Percentiles rank a stretch among this genome's conserved stretches.
phyloP scores from a whole-genome alignment of 2,113 vertebrate genomes.

The Tragelaphus scriptus region DNA sequence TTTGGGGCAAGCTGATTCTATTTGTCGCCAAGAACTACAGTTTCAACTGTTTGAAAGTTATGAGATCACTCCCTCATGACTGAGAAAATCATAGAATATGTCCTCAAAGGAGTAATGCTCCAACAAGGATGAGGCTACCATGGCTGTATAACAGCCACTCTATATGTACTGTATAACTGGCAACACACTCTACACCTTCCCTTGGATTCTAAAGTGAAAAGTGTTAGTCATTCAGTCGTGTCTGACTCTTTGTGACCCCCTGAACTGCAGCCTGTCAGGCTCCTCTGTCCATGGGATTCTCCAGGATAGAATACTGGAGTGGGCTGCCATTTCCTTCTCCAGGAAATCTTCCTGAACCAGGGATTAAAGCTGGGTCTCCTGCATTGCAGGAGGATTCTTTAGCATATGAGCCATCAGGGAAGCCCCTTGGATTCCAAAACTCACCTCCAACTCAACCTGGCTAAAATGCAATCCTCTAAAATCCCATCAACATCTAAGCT shows the following conservation, averaged over 20 bases:
- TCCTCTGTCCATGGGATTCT: neutral
- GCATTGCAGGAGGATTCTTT: neutral
- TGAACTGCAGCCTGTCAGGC: neutral
- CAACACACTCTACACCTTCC: neutral
- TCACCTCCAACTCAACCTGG: neutral
- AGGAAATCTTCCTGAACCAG: neutral
- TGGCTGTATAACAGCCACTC: neutral
- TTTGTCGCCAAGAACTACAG: conserved; percentile 23
- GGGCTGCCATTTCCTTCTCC: neutral
- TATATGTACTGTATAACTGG: neutral
- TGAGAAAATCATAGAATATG: neutral
- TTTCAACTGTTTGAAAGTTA: conserved; percentile 39
- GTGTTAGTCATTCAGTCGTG: neutral
- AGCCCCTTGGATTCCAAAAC: neutral
- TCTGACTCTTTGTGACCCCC: neutral
- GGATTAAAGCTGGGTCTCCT: neutral
- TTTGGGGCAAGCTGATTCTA: neutral
- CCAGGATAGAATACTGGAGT: neutral
- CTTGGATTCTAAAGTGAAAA: neutral
- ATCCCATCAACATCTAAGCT: neutral
- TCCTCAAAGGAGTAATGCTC: neutral
- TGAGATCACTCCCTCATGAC: conserved; percentile 1
- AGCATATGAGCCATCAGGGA: neutral
- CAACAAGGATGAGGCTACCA: neutral
- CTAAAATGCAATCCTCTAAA: neutral